Percentiles rank a stretch among this genome's conserved stretches.
Conservation (phyloP, 2,888 invertebrate species). For the Habrosyne pyritoides region DNA sequence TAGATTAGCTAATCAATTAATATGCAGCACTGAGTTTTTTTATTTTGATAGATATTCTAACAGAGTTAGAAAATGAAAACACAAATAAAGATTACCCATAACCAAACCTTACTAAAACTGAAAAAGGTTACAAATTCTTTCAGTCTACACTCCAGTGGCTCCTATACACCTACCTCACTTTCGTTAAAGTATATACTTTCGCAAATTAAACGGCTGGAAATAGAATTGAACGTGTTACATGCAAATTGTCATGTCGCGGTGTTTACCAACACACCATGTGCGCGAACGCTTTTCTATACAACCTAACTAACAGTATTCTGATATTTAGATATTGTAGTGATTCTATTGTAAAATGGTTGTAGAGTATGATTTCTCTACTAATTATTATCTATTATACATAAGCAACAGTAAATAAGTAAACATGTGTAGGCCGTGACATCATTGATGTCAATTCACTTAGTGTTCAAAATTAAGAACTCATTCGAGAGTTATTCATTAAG, state of each 20-base stretch:
- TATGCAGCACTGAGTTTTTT: too few relatives aligned
- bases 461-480: too few relatives aligned
- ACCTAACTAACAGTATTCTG: neutral
- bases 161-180: conserved; percentile 10
- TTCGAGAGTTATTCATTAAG: too few relatives aligned
- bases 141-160: conserved; percentile 5
- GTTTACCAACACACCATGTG: conserved; percentile 22
- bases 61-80: too few relatives aligned
- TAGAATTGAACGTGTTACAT: conserved; percentile 26
- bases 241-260: conserved; percentile 30
- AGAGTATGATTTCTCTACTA: too few relatives aligned
- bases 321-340: neutral
- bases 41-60: too few relatives aligned
- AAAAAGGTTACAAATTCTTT: neutral
- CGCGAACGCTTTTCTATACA: conserved; percentile 8
- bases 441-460: too few relatives aligned
- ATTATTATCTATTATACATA: too few relatives aligned
- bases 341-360: neutral
- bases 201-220: conserved; percentile 34
- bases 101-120: neutral
- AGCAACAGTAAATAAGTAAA: too few relatives aligned
- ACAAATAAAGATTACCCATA: too few relatives aligned
- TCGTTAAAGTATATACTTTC: conserved; percentile 7
- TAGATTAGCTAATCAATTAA: too few relatives aligned
- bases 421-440: too few relatives aligned